Percentiles rank a stretch among this genome's conserved stretches.
phyloP scores from a whole-genome alignment of 2,888 invertebrate genomes.

The Ischnura elegans region DNA sequence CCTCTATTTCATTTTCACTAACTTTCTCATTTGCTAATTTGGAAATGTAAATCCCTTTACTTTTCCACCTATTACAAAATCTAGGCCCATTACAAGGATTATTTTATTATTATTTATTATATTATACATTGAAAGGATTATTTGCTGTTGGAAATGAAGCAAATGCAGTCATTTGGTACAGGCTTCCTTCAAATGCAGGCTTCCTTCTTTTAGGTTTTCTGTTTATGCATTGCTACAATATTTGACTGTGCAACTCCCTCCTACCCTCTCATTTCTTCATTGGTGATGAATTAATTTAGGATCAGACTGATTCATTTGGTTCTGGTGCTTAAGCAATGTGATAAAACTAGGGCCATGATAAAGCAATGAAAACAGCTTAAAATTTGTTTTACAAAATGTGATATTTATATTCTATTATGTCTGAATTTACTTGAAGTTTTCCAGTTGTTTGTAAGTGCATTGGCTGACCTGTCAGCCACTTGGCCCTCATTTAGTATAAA shows the following conservation, averaged over 20 bases:
- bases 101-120: too few relatives aligned
- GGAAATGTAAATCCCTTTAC: conserved; percentile 17
- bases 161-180: too few relatives aligned
- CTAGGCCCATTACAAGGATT: conserved; percentile 22
- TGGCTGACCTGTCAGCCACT: conserved; percentile 64
- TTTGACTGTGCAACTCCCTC: neutral
- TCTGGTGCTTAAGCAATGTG: conserved; percentile 64
- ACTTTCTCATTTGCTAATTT: conserved; percentile 43
- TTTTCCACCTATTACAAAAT: neutral
- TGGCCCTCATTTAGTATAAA: conserved; percentile 60
- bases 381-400: conserved; percentile 55
- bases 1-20: neutral
- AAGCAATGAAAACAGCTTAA: conserved; percentile 63
- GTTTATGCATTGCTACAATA: neutral
- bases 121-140: too few relatives aligned
- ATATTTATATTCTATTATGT: conserved; percentile 61
- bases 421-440: conserved; percentile 43
- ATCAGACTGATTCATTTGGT: conserved; percentile 57
- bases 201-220: neutral
- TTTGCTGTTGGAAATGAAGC: too few relatives aligned
- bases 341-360: conserved; percentile 60
- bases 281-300: conserved; percentile 34
- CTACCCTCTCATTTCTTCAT: conserved; percentile 23
- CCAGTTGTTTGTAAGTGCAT: conserved; percentile 51
- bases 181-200: too few relatives aligned